These are phyloP conservation scores for Junonia oenone DNA, from an alignment of 2,888 invertebrate genomes.

Conservation along the genomic window DNA sequence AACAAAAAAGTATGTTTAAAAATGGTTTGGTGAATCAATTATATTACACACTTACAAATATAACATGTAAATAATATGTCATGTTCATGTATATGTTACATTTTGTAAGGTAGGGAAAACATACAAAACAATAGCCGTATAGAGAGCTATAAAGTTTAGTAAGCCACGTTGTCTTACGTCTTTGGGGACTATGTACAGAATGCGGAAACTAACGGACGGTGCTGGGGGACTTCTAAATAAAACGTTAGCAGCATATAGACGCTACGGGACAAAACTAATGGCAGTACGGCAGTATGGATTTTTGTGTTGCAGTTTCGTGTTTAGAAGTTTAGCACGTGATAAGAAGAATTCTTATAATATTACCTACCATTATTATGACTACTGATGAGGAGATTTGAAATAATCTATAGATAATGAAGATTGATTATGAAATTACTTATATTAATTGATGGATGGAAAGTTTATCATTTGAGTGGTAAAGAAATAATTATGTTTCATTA, in stretches of 20 bases:
- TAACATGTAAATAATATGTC: background rate
- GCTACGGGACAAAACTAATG: slow-evolving; percentile 15
- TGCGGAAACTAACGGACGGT: slow-evolving; percentile 31
- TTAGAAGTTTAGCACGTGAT: background rate
- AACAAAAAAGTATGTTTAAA: no score
- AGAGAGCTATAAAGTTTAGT: slow-evolving; percentile 33
- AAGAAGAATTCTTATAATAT: no score
- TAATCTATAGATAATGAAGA: no score
- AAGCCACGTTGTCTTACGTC: slow-evolving; percentile 20
- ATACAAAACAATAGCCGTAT: slow-evolving; percentile 28
- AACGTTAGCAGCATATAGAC: slow-evolving; percentile 29
- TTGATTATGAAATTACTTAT: no score
- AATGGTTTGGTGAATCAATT: background rate
- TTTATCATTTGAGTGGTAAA: no score
- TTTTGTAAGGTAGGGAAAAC: slow-evolving; percentile 7
- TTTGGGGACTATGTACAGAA: slow-evolving; percentile 32
- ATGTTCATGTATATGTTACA: background rate
- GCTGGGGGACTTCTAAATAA: slow-evolving; percentile 32
- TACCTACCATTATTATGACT: no score
- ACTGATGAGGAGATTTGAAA: no score
- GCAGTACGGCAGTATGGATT: background rate
- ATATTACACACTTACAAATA: background rate
- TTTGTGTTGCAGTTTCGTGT: background rate
- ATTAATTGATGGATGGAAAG: no score
- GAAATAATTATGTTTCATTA: no score